Base-by-base conservation (phyloP, 2,888 invertebrate genomes). In the Euclidia mi region DNA sequence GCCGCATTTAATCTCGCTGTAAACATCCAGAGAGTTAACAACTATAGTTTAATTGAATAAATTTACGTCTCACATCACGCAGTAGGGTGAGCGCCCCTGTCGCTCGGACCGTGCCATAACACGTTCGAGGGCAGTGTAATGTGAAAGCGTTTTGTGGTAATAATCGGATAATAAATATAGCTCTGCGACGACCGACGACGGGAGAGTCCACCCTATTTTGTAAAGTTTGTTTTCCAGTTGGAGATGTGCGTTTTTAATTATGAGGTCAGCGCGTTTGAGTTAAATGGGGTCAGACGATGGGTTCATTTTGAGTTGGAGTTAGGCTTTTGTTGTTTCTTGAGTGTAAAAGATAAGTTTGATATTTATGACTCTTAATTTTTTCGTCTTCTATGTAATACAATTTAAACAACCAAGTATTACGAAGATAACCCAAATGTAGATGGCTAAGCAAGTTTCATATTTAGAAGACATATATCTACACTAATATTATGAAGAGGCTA, bases 111-210 rank as follows among this genome's bases (percentile, higher is more conserved):
- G 46, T 55, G 65, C 69, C 74, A 78, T 79, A 76, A 73, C 72
- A 76, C 76, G 78, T 69, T 63, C 60, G 71, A 73, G 74, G 81
- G 78, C 60, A 73, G 71, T 77, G 81, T 80, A 64, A 74, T 75
- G 76, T 72, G 70, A 69, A 78, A 79, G 75, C 80, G 81, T 86
- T 74, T 79, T 81, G 84, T 78, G 82, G 84, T 79, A 82, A 82
- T 88, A 87, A 88, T 88, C 87, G 81, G 75, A 83, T 85, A 84
- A 85, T 85, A 82, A 84, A 86, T 82, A 82, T 75, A 76, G 77
- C 69, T n/a, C n/a, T 76, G 74, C 77, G 76, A 37, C 73, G 46
- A 4, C 32, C 78, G 74, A 53, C 63, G 68, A 64, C 57, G 51
- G 59, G 57, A 50, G 65, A 62, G 42, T 68, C 69, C 67, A 75